Percentiles rank a stretch among this genome's conserved stretches.
Evolutionary conservation across 2,888 invertebrate genomes (phyloP).

Genomic region (Melangyna quadrimaculata): DNA sequence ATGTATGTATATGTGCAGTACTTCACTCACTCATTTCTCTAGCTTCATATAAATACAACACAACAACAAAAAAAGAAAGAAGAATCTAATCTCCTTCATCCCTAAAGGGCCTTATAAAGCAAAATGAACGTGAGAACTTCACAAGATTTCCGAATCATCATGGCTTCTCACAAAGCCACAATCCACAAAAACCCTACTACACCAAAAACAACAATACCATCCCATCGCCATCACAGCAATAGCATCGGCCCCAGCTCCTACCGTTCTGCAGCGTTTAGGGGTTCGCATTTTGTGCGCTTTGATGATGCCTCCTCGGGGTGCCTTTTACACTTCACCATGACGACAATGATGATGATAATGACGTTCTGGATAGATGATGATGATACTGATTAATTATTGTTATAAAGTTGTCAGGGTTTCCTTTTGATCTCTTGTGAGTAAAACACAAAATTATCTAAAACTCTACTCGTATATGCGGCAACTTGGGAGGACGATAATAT

Average conservation of each 20-base stretch:
- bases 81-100: conserved; percentile 10
- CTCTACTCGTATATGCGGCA: conserved; percentile 2
- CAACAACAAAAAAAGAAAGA: background rate
- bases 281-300: conserved; percentile 21
- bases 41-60: background rate
- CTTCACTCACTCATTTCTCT: conserved; percentile 13
- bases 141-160: conserved; percentile 18
- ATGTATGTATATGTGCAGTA: no score
- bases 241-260: no score
- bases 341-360: conserved; percentile 41
- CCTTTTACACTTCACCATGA: conserved; percentile 34
- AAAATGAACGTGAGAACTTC: conserved; percentile 60
- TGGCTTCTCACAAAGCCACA: background rate
- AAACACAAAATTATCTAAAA: conserved; percentile 50
- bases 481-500: background rate
- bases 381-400: conserved; percentile 67
- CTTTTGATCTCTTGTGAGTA: conserved; percentile 54
- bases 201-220: background rate
- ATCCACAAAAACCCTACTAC: background rate
- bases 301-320: conserved; percentile 11
- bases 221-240: background rate
- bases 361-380: conserved; percentile 27
- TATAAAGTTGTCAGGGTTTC: conserved; percentile 51
- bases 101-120: background rate
- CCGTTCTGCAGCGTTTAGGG: conserved; percentile 52